A percentile compares a stretch with the other conserved stretches of the same genome.
Conservation (phyloP, 2,888 invertebrate genomes). For the Erynnis tages region DNA sequence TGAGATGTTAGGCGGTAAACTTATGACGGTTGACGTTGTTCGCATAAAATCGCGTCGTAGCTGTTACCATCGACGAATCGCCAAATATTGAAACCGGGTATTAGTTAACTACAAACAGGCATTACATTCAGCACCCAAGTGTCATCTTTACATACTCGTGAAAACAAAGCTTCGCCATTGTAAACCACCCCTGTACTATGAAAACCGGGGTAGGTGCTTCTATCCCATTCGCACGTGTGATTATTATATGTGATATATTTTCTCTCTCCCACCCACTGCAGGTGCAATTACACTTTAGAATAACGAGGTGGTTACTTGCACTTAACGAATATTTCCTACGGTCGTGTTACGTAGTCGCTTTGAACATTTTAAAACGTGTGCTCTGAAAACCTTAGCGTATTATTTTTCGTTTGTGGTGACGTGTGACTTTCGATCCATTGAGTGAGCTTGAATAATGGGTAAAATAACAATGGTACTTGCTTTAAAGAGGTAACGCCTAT, state of each 20-base stretch:
- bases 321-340: conserved; percentile 26
- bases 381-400: not conserved
- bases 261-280: conserved; percentile 7
- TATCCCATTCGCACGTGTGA: not conserved
- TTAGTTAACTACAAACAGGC: not conserved
- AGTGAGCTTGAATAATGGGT: not conserved
- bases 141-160: conserved; percentile 17
- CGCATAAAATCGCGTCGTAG: too few species aligned
- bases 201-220: not conserved
- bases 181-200: conserved; percentile 17
- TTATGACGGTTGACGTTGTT: too few species aligned
- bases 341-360: conserved; percentile 18
- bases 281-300: conserved; percentile 26
- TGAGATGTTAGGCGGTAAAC: too few species aligned
- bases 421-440: not conserved
- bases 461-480: too few species aligned
- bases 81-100: too few species aligned
- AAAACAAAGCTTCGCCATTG: conserved; percentile 21
- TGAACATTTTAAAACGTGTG: conserved; percentile 10
- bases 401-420: not conserved
- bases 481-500: not conserved
- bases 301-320: conserved; percentile 26
- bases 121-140: conserved; percentile 12
- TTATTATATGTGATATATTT: not conserved
- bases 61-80: too few species aligned